Percentiles rank a stretch among this genome's conserved stretches.
Evolutionary conservation across 2,113 vertebrate genomes (phyloP).

Genomic region (Elgaria multicarinata): DNA sequence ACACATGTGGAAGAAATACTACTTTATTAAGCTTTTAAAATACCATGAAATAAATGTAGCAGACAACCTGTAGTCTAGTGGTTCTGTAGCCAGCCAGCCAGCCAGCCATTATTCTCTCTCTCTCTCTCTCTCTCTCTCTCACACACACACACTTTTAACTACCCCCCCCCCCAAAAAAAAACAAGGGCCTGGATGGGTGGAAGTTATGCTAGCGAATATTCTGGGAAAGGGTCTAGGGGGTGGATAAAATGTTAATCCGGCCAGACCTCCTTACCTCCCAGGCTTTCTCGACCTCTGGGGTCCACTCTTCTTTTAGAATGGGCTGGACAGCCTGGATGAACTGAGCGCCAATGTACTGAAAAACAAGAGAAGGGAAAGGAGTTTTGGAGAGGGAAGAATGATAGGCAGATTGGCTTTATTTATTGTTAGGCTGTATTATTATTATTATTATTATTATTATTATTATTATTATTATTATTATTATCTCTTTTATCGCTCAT

Average conservation of each 20-base stretch:
- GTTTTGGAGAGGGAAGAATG: background rate
- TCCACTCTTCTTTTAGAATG: constrained; percentile 57
- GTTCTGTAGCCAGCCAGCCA: no score
- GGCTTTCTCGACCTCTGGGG: constrained; percentile 39
- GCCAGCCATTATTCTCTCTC: no score
- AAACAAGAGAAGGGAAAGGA: background rate
- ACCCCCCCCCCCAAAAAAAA: background rate
- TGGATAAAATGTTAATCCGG: rapidly evolving
- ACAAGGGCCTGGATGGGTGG: background rate
- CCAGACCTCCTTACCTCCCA: constrained; percentile 43
- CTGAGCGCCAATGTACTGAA: constrained; percentile 50
- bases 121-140: no score
- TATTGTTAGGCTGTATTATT: background rate
- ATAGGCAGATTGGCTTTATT: background rate
- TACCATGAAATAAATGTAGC: no score
- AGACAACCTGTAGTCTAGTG: no score
- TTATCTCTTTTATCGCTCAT: no score
- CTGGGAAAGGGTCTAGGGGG: background rate
- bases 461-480: no score
- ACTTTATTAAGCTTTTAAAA: no score
- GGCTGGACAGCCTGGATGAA: constrained; percentile 51
- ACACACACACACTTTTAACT: no score
- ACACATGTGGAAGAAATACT: no score
- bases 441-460: no score
- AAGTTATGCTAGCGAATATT: background rate